phyloP scores from a whole-genome alignment of 2,113 vertebrate species.

The Collichthys lucidus region DNA sequence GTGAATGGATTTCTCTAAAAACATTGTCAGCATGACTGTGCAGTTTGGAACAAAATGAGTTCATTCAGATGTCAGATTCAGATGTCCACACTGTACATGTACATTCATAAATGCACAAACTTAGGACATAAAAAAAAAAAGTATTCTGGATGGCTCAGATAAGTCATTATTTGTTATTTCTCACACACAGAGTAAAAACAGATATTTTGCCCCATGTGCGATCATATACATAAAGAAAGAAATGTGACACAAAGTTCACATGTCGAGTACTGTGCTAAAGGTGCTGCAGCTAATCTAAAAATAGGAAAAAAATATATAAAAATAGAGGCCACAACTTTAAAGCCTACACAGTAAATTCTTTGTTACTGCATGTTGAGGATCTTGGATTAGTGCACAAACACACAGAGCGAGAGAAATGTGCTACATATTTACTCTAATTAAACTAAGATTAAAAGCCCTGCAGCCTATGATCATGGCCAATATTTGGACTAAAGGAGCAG shows the following conservation, averaged over 20 bases:
- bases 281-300: background rate
- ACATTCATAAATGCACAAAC: background rate
- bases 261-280: background rate
- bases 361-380: background rate
- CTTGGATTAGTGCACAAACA: background rate
- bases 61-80: background rate
- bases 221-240: background rate
- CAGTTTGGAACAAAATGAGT: background rate
- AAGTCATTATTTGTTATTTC: background rate
- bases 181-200: background rate
- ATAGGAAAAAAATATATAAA: background rate
- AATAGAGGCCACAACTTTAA: background rate
- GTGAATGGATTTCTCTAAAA: background rate
- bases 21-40: slow-evolving; percentile 13
- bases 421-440: background rate
- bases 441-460: background rate
- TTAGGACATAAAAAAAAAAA: too few species aligned
- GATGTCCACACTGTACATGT: too few species aligned
- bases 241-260: background rate
- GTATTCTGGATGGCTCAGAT: background rate
- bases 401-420: background rate
- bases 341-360: background rate
- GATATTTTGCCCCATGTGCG: background rate
- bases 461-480: background rate
- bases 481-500: background rate